Base-by-base conservation (phyloP, 2,888 invertebrate genomes). In the Dicycla oo region DNA sequence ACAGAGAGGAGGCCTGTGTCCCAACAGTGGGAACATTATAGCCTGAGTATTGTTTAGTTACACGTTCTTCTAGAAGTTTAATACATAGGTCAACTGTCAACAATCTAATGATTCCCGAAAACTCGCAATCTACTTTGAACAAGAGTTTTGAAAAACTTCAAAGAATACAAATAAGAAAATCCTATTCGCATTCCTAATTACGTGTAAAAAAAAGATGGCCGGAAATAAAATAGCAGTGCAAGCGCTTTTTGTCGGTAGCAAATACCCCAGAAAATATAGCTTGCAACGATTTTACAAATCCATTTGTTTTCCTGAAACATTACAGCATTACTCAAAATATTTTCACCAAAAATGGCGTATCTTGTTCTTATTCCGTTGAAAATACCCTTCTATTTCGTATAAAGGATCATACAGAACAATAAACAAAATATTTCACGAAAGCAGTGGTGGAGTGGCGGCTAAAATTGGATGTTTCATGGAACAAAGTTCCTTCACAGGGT, bases 391-490 rank as follows among this genome's bases (percentile, higher is more conserved):
- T 82, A 84, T 64, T 86, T 80, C 78, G 75, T 76, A 80, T 78
- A 81, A 86, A 87, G 86, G 86, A 89, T 91, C 89, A 92, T 91
- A 89, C 86, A 90, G 88, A 91, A 88, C 89, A 88, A 90, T 90
- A 91, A 90, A 90, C 90, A 90, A 88, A 92, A 91, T 90, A 90
- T 89, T 88, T 88, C 84, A 71, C 63, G 72, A 80, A 85, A 88
- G 87, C 84, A 86, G 85, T 86, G 77, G 86, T 83, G 82, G 82
- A 86, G 85, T 86, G 77, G 86, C 84, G 82, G 82, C 86, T 85
- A 81, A 86, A 89, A 90, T 89, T 88, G 87, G 83, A 88, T 87
- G 87, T 87, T 85, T 86, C 81, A 75, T 82, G 80, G 88, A 83
- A 88, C 86, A 87, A 89, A 88, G 85, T 86, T 78, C 73, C 75